Evolutionary conservation across 2,113 vertebrate genomes (phyloP), one percentile per base, ranked within the genome.

Genomic region (Hippocampus barbouri): DNA sequence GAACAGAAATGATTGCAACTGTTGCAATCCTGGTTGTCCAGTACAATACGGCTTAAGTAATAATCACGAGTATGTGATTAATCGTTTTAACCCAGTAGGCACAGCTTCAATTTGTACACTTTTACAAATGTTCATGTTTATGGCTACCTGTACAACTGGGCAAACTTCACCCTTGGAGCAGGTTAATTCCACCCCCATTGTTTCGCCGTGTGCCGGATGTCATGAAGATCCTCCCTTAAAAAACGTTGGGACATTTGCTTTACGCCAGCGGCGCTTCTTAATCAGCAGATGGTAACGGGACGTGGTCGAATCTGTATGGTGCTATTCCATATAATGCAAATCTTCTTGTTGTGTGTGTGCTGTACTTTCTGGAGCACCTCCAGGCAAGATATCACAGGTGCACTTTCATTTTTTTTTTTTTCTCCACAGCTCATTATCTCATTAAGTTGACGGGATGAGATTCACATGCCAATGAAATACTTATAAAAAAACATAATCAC

Each of bases 301-400:
- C 77, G 72, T 66, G 66, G 12, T 65, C 21, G 41, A 76, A 84
- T 79, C 78, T 83, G 54, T 43, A 61, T n/a, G 63, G 49, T 0
- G 56, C 62, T 73, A 57, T 45, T 45, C 2, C 12, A 38, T 38
- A 1, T 6, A 38, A 38, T 38, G 34, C 34, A 38, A 38, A 38
- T 38, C 34, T 7, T 38, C 34, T 38, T 38, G 34, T 38, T 1
- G 34, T 38, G 34, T 38, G 34, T 38, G 34, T 1, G 34, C 34
- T 38, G 34, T 38, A 38, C 34, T 5, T 38, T 82, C 73, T 66
- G 27, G 27, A 66, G 45, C 64, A 27, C 41, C 20, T 45, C 63
- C 41, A 45, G 63, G 40, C 41, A 12, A 66, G 14, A 27, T 2
- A 66, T 16, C 23, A 27, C 64, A 66, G 43, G 64, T 66, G 64